Percentiles rank a stretch among this genome's conserved stretches.
Conservation (phyloP, 2,113 vertebrate species). For the Rhea americana region DNA sequence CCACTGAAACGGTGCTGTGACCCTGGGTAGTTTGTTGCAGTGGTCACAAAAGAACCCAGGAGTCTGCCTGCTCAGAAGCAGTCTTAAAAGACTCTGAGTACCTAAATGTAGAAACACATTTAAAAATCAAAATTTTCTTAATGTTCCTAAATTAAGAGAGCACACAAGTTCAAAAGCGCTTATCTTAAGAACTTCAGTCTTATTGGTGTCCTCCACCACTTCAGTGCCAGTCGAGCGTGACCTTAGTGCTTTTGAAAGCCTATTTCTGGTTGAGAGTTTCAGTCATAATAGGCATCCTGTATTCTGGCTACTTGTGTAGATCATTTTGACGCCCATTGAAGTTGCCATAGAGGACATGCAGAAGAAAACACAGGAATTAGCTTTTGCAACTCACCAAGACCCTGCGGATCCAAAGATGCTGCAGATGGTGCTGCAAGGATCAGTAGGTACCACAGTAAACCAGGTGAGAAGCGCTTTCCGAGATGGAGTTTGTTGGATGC, state of each 20-base stretch:
- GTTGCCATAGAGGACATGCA: constrained; percentile 99
- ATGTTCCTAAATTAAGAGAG: background rate
- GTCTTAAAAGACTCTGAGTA: background rate
- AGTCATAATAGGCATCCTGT: background rate
- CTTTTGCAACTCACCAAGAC: constrained; percentile 97
- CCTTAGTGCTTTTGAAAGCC: background rate
- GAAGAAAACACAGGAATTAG: constrained; percentile 97
- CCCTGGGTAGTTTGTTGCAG: background rate
- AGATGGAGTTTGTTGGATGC: background rate
- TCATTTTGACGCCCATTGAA: constrained; percentile 96
- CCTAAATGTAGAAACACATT: background rate
- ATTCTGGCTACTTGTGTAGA: constrained; percentile 69
- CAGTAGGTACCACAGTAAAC: constrained; percentile 98
- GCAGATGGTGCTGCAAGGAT: constrained; percentile 99
- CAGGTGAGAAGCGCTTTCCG: constrained; percentile 77
- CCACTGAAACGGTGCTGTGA: background rate
- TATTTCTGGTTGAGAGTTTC: background rate
- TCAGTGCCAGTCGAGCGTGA: background rate
- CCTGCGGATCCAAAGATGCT: constrained; percentile 98
- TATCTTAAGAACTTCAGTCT: background rate
- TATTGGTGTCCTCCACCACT: background rate
- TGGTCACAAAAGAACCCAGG: fast-evolving
- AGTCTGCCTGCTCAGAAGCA: background rate
- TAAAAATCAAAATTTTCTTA: background rate
- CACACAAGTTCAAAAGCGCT: background rate